These are phyloP conservation scores for Chondrilla cf. caribensis DNA, from an alignment of 37 sponge, comb jelly and placozoan genomes.

Conservation along the genomic window DNA sequence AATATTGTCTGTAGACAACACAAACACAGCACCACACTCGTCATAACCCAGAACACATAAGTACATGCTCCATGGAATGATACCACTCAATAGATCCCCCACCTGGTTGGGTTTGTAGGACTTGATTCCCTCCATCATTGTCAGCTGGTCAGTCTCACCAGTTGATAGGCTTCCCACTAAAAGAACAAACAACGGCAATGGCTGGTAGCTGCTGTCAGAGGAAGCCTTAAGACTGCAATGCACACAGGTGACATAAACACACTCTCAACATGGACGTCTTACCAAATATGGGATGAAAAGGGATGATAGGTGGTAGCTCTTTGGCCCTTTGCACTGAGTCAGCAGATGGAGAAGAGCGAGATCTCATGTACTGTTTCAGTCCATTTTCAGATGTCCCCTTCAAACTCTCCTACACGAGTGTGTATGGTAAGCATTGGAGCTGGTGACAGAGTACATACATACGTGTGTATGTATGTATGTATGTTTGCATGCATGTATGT, in stretches of 20 bases:
- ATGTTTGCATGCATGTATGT: too few species aligned
- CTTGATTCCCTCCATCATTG: constrained; percentile 45
- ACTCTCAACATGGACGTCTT: constrained; percentile 1
- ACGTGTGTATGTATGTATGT: too few species aligned
- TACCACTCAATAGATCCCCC: too few species aligned
- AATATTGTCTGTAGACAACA: constrained; percentile 68
- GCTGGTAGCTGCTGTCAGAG: too few species aligned
- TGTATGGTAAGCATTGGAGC: not conserved
- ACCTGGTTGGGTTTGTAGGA: constrained; percentile 63
- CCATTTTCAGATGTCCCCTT: constrained; percentile 66
- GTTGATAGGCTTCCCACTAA: constrained; percentile 20
- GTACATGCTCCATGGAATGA: too few species aligned
- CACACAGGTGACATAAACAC: not conserved
- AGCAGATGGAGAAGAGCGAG: constrained; percentile 58
- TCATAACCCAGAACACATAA: too few species aligned
- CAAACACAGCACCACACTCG: too few species aligned
- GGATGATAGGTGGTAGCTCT: constrained; percentile 45
- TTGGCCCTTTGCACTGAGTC: constrained; percentile 75
- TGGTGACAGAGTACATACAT: too few species aligned
- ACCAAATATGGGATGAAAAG: constrained; percentile 68
- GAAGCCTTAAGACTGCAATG: too few species aligned
- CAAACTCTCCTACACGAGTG: constrained; percentile 27
- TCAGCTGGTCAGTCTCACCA: constrained; percentile 19
- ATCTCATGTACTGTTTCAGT: constrained; percentile 77
- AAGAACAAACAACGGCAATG: too few species aligned